phyloP scores from a whole-genome alignment of 2,797 vertebrate genomes.

The Australoheros facetus region DNA sequence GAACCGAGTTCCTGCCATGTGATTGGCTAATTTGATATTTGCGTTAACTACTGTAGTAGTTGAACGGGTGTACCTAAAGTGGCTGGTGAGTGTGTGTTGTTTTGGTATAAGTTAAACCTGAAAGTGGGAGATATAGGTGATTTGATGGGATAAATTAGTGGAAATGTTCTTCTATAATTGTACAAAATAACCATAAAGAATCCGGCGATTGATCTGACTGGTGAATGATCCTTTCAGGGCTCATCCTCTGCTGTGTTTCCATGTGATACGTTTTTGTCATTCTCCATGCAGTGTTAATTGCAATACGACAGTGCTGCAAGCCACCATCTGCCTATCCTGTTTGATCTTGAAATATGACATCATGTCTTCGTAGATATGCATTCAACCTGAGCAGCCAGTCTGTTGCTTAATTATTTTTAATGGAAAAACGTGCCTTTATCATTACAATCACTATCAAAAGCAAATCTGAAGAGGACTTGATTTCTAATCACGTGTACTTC shows the following conservation, averaged over 20 bases:
- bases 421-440: not conserved
- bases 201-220: conserved; percentile 3
- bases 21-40: not conserved
- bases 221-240: not conserved
- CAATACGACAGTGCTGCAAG: not conserved
- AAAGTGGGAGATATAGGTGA: not conserved
- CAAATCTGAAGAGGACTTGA: not conserved
- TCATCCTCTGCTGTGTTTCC: not conserved
- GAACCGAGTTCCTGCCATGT: not conserved
- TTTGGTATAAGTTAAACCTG: not conserved
- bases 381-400: not conserved
- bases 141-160: not conserved
- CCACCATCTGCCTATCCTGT: not conserved
- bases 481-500: not conserved
- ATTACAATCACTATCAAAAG: not conserved
- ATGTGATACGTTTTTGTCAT: not conserved
- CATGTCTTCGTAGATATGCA: not conserved
- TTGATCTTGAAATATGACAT: not conserved
- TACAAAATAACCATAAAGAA: not conserved
- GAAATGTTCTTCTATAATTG: too few species aligned
- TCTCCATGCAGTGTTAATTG: not conserved
- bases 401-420: not conserved
- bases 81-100: too few species aligned
- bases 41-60: not conserved
- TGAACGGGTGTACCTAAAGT: not conserved